Evolutionary conservation across 2,113 vertebrate genomes (phyloP).

Genomic region (Anhinga rufa): DNA sequence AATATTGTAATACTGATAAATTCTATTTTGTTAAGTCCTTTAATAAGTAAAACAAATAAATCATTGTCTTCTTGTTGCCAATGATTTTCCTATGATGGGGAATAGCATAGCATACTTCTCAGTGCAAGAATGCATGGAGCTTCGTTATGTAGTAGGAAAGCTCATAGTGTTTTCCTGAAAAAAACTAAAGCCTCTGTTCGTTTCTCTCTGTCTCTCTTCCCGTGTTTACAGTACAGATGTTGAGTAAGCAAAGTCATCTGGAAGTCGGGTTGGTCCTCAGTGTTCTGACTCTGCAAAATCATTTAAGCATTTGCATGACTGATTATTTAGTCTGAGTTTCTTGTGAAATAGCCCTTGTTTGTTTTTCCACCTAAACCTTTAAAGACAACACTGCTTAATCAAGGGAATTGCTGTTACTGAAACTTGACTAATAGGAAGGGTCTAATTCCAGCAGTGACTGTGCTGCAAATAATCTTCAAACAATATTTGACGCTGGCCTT

Average conservation of each 20-base stretch:
- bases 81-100: neutral
- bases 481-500: neutral
- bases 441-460: neutral
- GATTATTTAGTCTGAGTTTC: neutral
- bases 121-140: neutral
- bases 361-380: neutral
- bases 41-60: neutral
- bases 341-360: neutral
- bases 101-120: rapidly evolving
- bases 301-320: neutral
- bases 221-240: neutral
- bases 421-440: neutral
- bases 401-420: neutral
- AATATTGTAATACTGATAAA: neutral
- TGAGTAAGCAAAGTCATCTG: neutral
- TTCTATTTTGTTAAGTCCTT: neutral
- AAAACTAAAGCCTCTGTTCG: neutral
- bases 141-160: neutral
- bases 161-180: neutral
- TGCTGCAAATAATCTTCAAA: neutral
- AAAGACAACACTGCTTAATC: neutral
- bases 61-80: neutral
- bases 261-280: neutral
- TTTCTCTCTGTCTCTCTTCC: neutral
- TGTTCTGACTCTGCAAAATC: neutral